These are phyloP conservation scores for Bradypodion pumilum DNA, from an alignment of 2,797 vertebrate species.

Conservation along the genomic window DNA sequence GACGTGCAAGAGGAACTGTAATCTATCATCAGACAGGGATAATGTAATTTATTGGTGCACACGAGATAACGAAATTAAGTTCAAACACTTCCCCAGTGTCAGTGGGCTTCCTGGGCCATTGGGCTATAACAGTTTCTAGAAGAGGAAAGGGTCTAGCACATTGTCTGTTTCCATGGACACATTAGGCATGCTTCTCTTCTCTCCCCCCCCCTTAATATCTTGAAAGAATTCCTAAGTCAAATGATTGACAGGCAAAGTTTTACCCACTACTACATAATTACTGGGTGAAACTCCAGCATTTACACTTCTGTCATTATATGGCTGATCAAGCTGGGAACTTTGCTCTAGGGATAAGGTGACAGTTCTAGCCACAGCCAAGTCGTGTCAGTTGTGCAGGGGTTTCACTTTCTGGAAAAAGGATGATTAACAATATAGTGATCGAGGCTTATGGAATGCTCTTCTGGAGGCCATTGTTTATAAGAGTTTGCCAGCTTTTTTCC, in stretches of 20 bases:
- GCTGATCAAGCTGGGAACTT: not conserved
- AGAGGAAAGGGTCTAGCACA: no score
- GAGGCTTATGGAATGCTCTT: not conserved
- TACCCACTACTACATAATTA: no score
- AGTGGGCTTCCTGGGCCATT: no score
- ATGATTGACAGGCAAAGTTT: not conserved
- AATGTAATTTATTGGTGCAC: not conserved
- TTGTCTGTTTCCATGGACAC: not conserved
- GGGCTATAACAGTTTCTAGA: no score
- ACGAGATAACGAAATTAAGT: not conserved
- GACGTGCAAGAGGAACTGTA: not conserved
- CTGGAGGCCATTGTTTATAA: not conserved
- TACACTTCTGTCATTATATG: not conserved
- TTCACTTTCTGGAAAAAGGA: not conserved
- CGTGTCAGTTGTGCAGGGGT: not conserved
- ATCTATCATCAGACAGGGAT: not conserved
- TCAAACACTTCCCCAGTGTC: no score
- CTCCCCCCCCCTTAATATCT: no score
- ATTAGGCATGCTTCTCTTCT: no score
- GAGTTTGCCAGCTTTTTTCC: not conserved
- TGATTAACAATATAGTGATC: not conserved
- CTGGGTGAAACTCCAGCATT: not conserved
- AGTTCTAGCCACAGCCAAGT: no score
- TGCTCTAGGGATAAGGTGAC: not conserved
- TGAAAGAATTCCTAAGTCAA: not conserved